phyloP scores from a whole-genome alignment of 1,140 invertebrate species.

The Bombus sibiricus region DNA sequence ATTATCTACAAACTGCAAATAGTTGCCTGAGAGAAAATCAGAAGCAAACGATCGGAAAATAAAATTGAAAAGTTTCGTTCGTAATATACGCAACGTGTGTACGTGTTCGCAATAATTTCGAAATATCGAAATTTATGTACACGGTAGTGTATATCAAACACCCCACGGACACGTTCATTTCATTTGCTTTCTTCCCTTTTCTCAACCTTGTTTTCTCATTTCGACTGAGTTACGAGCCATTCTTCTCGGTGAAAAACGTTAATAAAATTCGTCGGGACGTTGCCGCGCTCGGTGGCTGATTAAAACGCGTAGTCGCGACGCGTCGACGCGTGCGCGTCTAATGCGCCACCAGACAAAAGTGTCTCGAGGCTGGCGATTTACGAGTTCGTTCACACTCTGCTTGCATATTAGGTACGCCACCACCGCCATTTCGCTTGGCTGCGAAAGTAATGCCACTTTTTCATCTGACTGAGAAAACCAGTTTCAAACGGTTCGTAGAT shows the following conservation, averaged over 20 bases:
- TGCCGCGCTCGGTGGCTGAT: conserved; percentile 3
- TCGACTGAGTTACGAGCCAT: conserved; percentile 25
- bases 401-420: conserved; percentile 39
- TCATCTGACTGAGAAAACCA: not conserved
- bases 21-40: no score
- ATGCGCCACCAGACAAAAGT: conserved; percentile 35
- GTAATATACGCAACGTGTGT: not conserved
- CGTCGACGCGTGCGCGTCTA: conserved; percentile 27
- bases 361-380: conserved; percentile 49
- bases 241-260: conserved; percentile 18
- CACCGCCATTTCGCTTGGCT: not conserved
- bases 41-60: no score
- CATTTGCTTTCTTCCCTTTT: no score
- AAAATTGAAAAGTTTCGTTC: no score
- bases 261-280: conserved; percentile 24
- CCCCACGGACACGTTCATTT: not conserved
- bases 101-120: no score
- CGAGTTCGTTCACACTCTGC: conserved; percentile 63
- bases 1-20: no score
- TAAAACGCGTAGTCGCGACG: conserved; percentile 19
- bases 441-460: not conserved
- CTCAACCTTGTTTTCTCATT: not conserved
- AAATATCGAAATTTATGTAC: no score
- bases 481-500: not conserved
- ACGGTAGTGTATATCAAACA: not conserved